Evolutionary conservation across 2,888 invertebrate species (phyloP).

Genomic region (Tenthredo distinguenda): DNA sequence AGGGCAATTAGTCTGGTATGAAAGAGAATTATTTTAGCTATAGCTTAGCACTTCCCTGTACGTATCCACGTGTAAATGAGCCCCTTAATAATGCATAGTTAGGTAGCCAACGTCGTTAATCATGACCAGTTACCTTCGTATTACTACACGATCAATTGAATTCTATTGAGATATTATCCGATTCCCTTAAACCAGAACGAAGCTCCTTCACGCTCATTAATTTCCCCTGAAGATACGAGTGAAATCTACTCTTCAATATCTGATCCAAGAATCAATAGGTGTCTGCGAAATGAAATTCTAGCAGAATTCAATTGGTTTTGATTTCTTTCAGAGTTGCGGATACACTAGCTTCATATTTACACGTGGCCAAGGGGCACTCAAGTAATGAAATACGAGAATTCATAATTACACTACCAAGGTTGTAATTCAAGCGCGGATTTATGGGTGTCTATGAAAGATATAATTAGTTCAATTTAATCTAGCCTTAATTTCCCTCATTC

Average conservation of each 20-base stretch:
- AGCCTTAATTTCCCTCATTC: background rate
- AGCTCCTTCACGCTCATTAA: constrained; percentile 6
- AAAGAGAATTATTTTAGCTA: background rate
- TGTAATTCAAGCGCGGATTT: constrained; percentile 27
- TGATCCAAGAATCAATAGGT: background rate
- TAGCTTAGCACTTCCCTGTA: background rate
- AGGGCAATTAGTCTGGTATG: background rate
- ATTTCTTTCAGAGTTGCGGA: constrained; percentile 3
- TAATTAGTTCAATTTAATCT: constrained; percentile 24
- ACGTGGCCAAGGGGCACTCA: constrained; percentile 11
- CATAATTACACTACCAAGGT: constrained; percentile 31
- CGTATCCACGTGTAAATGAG: background rate
- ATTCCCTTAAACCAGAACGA: background rate
- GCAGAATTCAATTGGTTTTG: constrained; percentile 4
- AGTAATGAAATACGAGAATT: constrained; percentile 35
- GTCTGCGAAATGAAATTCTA: background rate
- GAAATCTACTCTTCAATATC: background rate
- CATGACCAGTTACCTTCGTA: constrained; percentile 6
- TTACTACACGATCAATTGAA: background rate
- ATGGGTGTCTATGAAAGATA: constrained; percentile 5
- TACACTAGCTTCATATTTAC: background rate
- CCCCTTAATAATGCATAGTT: background rate
- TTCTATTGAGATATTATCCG: constrained; percentile 4
- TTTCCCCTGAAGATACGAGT: constrained; percentile 9
- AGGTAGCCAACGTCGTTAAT: background rate